phyloP scores from a whole-genome alignment of 1,140 invertebrate genomes.

The Epicauta chinensis region DNA sequence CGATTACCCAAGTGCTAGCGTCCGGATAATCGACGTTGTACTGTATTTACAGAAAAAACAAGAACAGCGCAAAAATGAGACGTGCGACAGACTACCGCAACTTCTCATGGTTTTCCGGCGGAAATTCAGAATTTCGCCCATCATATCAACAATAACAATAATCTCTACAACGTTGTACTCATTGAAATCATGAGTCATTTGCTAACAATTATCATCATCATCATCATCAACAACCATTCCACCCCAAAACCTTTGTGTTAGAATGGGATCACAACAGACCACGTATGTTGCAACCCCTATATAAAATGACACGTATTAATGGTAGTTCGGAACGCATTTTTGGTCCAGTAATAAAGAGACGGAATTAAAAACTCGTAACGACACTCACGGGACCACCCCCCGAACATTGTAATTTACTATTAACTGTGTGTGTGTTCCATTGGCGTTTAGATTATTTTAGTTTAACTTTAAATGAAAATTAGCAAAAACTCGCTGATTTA shows the following conservation, averaged over 20 bases:
- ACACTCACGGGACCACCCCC: constrained; percentile 16
- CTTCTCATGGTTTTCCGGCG: too few species aligned
- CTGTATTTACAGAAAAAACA: too few species aligned
- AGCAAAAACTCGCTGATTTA: too few species aligned
- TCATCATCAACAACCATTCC: background rate
- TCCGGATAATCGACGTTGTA: too few species aligned
- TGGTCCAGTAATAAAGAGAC: constrained; percentile 25
- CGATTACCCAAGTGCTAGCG: too few species aligned
- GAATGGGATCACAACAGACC: too few species aligned
- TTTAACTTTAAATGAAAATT: too few species aligned
- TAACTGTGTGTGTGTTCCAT: constrained; percentile 16
- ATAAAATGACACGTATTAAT: constrained; percentile 25
- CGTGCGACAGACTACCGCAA: too few species aligned
- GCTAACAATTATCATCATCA: constrained; percentile 25
- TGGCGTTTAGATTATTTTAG: too few species aligned
- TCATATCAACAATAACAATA: constrained; percentile 20
- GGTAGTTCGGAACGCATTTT: constrained; percentile 25
- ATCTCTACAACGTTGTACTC: constrained; percentile 25
- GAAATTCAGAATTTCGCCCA: too few species aligned
- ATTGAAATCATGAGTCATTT: constrained; percentile 32
- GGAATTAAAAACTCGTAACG: constrained; percentile 33
- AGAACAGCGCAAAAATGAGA: too few species aligned
- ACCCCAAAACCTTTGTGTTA: too few species aligned
- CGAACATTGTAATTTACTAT: constrained; percentile 25
- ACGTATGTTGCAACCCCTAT: constrained; percentile 1